phyloP scores from a whole-genome alignment of 2,113 vertebrate genomes.

The Engystomops pustulosus region DNA sequence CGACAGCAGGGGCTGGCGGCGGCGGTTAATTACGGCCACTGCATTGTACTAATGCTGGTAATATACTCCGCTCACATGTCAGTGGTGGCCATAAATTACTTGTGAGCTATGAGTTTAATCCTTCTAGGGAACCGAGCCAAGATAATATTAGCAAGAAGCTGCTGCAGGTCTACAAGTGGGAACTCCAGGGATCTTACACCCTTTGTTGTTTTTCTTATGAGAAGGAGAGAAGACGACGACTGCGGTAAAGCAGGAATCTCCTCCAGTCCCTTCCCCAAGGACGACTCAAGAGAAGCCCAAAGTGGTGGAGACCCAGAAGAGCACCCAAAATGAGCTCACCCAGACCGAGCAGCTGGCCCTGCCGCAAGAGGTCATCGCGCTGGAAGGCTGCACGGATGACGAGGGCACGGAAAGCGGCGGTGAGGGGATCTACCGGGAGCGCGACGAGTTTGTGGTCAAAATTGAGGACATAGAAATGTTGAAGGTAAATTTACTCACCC shows the following conservation, averaged over 20 bases:
- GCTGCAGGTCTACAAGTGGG: background rate
- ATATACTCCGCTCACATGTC: slow-evolving; percentile 5
- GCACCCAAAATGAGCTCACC: slow-evolving; percentile 70
- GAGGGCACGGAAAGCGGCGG: slow-evolving; percentile 93
- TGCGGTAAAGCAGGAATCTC: slow-evolving; percentile 74
- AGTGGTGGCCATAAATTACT: background rate
- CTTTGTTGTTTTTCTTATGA: slow-evolving; percentile 38
- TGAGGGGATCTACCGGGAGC: slow-evolving; percentile 96
- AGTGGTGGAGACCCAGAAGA: slow-evolving; percentile 68
- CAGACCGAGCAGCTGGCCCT: slow-evolving; percentile 79
- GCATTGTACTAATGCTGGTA: slow-evolving; percentile 1
- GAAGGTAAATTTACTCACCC: slow-evolving; percentile 77
- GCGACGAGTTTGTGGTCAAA: slow-evolving; percentile 97
- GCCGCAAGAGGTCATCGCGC: slow-evolving; percentile 79
- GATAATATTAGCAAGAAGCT: background rate
- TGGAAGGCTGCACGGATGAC: slow-evolving; percentile 93
- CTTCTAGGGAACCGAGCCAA: background rate
- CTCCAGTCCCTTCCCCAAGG: slow-evolving; percentile 66
- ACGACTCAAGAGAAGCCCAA: slow-evolving; percentile 69
- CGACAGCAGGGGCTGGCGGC: background rate
- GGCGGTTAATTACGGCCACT: background rate
- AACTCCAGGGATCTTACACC: background rate
- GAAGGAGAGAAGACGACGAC: slow-evolving; percentile 66
- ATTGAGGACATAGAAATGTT: slow-evolving; percentile 93
- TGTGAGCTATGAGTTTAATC: background rate